A percentile compares a stretch with the other conserved stretches of the same genome.
Conservation (phyloP, 2,888 invertebrate genomes). For the Boloria selene region DNA sequence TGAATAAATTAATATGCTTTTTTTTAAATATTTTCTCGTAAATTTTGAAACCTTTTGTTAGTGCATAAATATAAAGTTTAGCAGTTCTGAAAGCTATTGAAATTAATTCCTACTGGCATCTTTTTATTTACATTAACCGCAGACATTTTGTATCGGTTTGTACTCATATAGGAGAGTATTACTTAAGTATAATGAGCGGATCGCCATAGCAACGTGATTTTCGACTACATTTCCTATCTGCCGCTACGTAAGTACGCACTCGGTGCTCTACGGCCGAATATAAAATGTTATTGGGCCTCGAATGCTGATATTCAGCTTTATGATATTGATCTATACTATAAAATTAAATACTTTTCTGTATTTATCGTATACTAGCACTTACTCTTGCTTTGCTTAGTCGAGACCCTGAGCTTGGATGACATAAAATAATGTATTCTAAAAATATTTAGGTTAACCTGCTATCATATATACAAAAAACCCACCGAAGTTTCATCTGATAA, state of each 20-base stretch:
- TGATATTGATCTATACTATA: conserved; percentile 37
- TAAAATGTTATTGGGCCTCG: conserved; percentile 66
- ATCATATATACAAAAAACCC: no score
- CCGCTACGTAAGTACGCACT: conserved; percentile 60
- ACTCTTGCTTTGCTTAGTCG: no score
- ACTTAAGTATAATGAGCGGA: conserved; percentile 13
- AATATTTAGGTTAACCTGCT: no score
- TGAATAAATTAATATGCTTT: no score
- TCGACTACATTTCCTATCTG: conserved; percentile 66
- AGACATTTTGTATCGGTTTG: conserved; percentile 7
- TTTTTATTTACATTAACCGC: background rate
- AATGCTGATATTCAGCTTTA: conserved; percentile 53
- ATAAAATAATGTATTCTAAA: no score
- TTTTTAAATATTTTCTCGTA: no score
- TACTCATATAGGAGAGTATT: conserved; percentile 4
- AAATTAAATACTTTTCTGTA: conserved; percentile 1
- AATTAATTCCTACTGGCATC: conserved; percentile 36
- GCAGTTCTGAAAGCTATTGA: no score
- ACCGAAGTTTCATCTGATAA: no score
- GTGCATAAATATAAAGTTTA: no score
- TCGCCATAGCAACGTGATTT: conserved; percentile 12
- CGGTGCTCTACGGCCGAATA: conserved; percentile 58
- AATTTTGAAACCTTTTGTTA: no score
- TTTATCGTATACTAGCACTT: background rate
- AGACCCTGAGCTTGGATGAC: no score